Evolutionary conservation across 1,140 invertebrate genomes (phyloP).

Genomic region (Drosophila serrata): DNA sequence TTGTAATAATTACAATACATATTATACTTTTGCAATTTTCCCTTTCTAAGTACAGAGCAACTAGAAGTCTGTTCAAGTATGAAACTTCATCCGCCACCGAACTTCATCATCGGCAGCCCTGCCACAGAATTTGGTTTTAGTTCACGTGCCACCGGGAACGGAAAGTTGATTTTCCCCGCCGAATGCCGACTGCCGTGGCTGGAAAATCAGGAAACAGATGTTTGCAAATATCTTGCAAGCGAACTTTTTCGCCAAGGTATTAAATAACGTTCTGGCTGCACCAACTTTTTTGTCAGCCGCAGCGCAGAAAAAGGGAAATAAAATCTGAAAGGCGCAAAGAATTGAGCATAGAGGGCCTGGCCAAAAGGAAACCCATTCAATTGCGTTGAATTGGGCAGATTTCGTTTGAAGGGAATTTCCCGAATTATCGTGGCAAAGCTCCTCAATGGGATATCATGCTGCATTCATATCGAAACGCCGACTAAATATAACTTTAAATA

Average conservation of each 20-base stretch:
- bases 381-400: constrained; percentile 51
- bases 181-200: constrained; percentile 10
- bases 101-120: constrained; percentile 55
- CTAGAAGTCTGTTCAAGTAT: not conserved
- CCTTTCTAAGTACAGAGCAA: constrained; percentile 9
- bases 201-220: constrained; percentile 71
- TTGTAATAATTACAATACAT: no score
- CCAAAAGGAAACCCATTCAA: constrained; percentile 66
- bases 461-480: constrained; percentile 23
- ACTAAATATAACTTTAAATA: constrained; percentile 17
- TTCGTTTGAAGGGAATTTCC: constrained; percentile 23
- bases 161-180: constrained; percentile 54
- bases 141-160: constrained; percentile 50
- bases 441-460: constrained; percentile 32
- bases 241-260: constrained; percentile 76
- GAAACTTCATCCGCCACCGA: constrained; percentile 24
- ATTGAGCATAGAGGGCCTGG: constrained; percentile 9
- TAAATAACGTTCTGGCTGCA: constrained; percentile 73
- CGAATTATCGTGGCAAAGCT: constrained; percentile 6
- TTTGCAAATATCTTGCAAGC: constrained; percentile 79
- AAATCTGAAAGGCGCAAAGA: constrained; percentile 17
- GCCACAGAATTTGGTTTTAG: constrained; percentile 52
- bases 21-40: no score
- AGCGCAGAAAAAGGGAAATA: constrained; percentile 42
- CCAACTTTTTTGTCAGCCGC: constrained; percentile 71